Base-by-base conservation (phyloP, 2,888 invertebrate genomes). In the Argyresthia goedartella region DNA sequence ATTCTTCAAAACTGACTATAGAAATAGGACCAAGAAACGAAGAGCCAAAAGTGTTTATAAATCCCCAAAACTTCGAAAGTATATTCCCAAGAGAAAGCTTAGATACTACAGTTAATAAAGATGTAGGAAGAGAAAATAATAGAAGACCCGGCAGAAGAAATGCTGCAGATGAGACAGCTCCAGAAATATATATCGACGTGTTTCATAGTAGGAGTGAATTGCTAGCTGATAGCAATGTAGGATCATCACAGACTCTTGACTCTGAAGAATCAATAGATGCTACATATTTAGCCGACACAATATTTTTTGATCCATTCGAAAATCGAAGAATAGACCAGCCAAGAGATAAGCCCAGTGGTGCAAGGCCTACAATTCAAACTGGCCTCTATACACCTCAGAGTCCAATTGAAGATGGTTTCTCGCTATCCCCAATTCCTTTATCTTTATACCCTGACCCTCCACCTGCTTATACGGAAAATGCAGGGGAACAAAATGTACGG, bases 231-330 rank as follows among this genome's bases (percentile, higher is more conserved):
- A 25, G n/a, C 45, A 8, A 14, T 15, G 25, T 1, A 45, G 6
- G 10, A 45, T 10, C 25, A 13, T 15, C 14, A 44, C 15, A 13
- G 44, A 44, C 25, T 9, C 10, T 41, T 14, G 66, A 71, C 35
- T 64, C 67, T 0, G 56, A 60, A 0, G 71, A 62, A 52, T 14
- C 14, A 14, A 44, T 8, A 15, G 14, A 44, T 8, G 44, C 44
- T 9, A 44, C n/a, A 15, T 46, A 36, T 41, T 69, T 69, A 0
- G 69, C 81, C 80, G 71, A 82, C 8, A 85, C 85, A 0, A 82
- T 84, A 52, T 71, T 78, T 57, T 84, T 75, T 60, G 74, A 84
- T 39, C 84, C 71, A 0, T 84, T 81, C 56, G 78, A 81, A 35
- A 67, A 81, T 54, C 62, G 72, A 1, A 57, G 76, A 4, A 84